Evolutionary conservation across 2,113 vertebrate genomes (phyloP), one percentile per base, ranked within the genome.

Genomic region (Seriola aureovittata): DNA sequence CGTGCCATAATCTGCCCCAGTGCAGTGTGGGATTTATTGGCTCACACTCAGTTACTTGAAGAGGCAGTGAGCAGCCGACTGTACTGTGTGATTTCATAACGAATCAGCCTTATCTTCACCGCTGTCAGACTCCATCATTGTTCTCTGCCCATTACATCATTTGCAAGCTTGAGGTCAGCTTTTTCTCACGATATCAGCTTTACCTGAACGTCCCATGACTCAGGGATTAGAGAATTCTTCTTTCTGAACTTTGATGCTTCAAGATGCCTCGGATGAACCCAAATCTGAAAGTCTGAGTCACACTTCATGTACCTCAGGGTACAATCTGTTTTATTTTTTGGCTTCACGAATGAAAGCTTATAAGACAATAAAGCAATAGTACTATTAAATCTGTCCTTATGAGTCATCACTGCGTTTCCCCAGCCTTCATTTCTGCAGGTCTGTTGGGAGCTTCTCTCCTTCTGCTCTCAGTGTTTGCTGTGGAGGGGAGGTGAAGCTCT

Each of bases 11-110:
- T 77, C 70, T 78, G 75, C 85, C 81, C 80, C 81, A 71, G 85
- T 92, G 87, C 82, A 85, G 50, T 64, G 79, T 91, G 87, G 87
- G 89, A 88, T 86, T 76, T 88, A 48, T 73, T 82, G 84, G 86
- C 59, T 88, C 36, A 0, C 48, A 19, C 65, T 88, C 82, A 63
- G 84, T 74, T 65, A 64, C 65, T 50, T 25, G 70, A 63, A 58
- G 78, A 85, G 80, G 67, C 86, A 85, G 88, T 52, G 0, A 71
- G 80, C 78, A 74, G 87, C 71, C 12, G 83, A 86, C 59, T 44
- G 71, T 55, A 25, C 65, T 25, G 79, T 71, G 68, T 4, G 80
- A 85, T 86, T 81, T 91, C 88, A 86, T 80, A 82, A 85, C 57
- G 4, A 81, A 80, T 78, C 78, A 60, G 85, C 62, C 52, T 76